These are phyloP conservation scores for Latrodectus elegans DNA, from an alignment of 2,888 invertebrate species.

Conservation along the genomic window DNA sequence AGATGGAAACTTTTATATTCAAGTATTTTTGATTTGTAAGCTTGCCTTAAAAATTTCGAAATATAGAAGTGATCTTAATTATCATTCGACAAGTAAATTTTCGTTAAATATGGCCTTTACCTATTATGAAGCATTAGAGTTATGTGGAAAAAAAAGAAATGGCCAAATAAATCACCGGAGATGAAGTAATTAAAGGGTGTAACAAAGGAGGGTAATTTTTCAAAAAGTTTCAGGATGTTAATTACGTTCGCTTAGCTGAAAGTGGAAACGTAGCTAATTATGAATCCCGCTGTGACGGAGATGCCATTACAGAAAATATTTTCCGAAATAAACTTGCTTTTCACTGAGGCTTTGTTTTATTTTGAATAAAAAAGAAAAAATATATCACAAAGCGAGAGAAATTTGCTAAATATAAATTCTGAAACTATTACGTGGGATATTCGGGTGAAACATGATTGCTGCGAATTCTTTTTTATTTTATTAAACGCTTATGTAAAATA, in stretches of 20 bases:
- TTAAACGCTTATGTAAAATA: no score
- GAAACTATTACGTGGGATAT: no score
- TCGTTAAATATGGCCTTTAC: conserved; percentile 3
- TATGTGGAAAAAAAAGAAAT: conserved; percentile 9
- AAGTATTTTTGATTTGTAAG: no score
- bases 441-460: no score
- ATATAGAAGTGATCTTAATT: background rate
- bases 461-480: no score
- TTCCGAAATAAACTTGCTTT: background rate
- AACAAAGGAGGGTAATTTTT: conserved; percentile 34
- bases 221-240: conserved; percentile 9
- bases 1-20: no score
- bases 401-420: no score
- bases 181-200: conserved; percentile 37
- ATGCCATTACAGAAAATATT: conserved; percentile 2
- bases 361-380: background rate
- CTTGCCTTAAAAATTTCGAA: no score
- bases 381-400: background rate
- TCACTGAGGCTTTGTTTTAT: background rate
- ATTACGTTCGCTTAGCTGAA: background rate
- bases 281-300: background rate
- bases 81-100: conserved; percentile 2
- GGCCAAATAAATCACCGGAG: conserved; percentile 49
- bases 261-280: background rate
- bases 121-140: conserved; percentile 20